Percentiles rank a stretch among this genome's conserved stretches.
These are phyloP conservation scores for Gymnocypris eckloni DNA, from an alignment of 2,797 vertebrate species.

Conservation along the genomic window DNA sequence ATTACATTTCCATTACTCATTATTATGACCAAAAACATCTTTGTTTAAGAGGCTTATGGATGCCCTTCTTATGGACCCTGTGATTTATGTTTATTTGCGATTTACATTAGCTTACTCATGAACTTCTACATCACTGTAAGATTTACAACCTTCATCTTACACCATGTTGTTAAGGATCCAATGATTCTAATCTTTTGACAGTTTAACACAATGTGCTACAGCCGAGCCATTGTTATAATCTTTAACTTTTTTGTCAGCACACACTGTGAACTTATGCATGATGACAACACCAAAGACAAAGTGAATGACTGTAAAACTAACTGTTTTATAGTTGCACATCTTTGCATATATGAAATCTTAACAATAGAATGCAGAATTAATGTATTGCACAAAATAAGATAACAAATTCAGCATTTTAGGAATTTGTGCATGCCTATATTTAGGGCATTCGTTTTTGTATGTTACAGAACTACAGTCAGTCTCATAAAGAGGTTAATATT, in stretches of 20 bases:
- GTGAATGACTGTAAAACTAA: not conserved
- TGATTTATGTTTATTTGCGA: conserved; percentile 13
- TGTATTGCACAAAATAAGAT: not conserved
- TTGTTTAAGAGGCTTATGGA: conserved; percentile 3
- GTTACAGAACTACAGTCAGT: not conserved
- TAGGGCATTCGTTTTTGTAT: not conserved
- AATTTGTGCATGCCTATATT: not conserved
- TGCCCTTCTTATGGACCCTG: not conserved
- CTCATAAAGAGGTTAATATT: not conserved
- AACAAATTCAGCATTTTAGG: not conserved
- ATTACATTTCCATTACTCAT: not conserved
- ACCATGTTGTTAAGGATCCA: not conserved
- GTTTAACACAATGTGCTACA: not conserved
- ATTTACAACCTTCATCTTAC: conserved; percentile 21
- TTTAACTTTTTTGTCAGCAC: not conserved
- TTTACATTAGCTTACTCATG: not conserved
- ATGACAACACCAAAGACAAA: not conserved
- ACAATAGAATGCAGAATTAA: not conserved
- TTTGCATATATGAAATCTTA: not conserved
- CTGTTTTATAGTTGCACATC: not conserved
- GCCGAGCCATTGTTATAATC: not conserved
- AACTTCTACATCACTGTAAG: not conserved
- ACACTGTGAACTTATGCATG: not conserved
- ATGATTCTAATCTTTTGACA: not conserved
- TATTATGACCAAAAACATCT: conserved; percentile 15